Percentiles rank a stretch among this genome's conserved stretches.
Conservation (phyloP, 2,888 invertebrate species). For the Platypus cylindrus region DNA sequence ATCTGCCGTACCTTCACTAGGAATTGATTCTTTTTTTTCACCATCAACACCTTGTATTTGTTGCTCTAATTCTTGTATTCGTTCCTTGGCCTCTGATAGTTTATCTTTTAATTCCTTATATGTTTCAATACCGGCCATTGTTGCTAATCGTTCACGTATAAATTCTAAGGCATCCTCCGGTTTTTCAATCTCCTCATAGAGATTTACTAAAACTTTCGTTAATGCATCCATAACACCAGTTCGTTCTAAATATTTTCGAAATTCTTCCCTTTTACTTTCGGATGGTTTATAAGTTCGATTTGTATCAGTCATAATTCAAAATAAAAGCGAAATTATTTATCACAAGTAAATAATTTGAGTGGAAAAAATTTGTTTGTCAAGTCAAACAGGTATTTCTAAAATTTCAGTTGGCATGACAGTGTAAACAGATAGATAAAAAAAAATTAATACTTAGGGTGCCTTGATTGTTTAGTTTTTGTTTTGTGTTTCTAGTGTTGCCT, state of each 20-base stretch:
- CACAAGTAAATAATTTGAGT: too few relatives aligned
- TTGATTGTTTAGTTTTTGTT: too few relatives aligned
- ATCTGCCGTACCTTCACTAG: too few relatives aligned
- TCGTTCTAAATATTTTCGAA: conserved; percentile 75
- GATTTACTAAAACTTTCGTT: conserved; percentile 68
- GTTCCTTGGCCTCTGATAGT: conserved; percentile 45
- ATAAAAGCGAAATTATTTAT: too few relatives aligned
- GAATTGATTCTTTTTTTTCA: conserved; percentile 6
- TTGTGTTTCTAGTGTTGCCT: too few relatives aligned
- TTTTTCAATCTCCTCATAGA: conserved; percentile 78
- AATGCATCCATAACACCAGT: conserved; percentile 79
- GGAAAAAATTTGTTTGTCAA: too few relatives aligned
- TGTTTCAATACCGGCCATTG: conserved; percentile 33
- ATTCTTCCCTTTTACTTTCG: conserved; percentile 79
- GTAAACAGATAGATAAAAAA: too few relatives aligned
- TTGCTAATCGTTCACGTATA: conserved; percentile 39
- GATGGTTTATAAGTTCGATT: too few relatives aligned
- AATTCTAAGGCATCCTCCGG: conserved; percentile 69
- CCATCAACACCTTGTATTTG: conserved; percentile 34
- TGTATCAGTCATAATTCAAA: too few relatives aligned
- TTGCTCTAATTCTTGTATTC: conserved; percentile 48
- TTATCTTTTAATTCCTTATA: conserved; percentile 31
- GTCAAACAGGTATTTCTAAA: too few relatives aligned
- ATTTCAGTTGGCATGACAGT: too few relatives aligned
- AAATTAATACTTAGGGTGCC: too few relatives aligned